These are phyloP conservation scores for Stegodyphus mimosarum DNA, from an alignment of 1,140 invertebrate genomes.

Conservation along the genomic window DNA sequence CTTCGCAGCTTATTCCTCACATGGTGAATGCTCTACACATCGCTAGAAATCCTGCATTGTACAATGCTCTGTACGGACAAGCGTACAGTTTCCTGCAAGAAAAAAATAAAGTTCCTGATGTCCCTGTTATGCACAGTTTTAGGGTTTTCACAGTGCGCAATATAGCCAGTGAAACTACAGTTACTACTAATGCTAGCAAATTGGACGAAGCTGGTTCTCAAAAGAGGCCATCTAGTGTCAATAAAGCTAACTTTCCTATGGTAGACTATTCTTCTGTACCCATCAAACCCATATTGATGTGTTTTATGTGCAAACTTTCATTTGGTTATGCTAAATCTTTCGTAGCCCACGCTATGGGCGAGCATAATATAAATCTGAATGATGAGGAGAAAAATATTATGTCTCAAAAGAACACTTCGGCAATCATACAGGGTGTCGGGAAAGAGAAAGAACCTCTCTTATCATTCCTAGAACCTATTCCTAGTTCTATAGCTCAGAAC, in stretches of 20 bases:
- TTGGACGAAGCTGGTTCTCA: conserved; percentile 42
- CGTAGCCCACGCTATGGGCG: conserved; percentile 90
- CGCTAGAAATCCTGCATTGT: conserved; percentile 77
- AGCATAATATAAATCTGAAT: conserved; percentile 88
- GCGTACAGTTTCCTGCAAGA: conserved; percentile 70
- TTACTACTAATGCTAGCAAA: conserved; percentile 36
- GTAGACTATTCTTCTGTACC: conserved; percentile 77
- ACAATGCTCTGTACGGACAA: conserved; percentile 74
- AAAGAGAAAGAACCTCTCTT: conserved; percentile 93
- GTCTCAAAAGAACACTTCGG: conserved; percentile 88
- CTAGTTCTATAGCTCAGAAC: conserved; percentile 64
- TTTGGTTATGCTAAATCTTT: conserved; percentile 97
- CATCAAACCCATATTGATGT: conserved; percentile 97
- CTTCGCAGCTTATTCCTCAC: conserved; percentile 68
- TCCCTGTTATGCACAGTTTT: conserved; percentile 93
- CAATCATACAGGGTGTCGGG: conserved; percentile 93
- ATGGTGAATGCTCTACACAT: conserved; percentile 92
- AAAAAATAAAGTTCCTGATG: conserved; percentile 77
- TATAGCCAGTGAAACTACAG: conserved; percentile 30
- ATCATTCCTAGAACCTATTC: conserved; percentile 91
- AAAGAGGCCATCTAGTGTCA: conserved; percentile 46
- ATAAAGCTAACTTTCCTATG: conserved; percentile 58
- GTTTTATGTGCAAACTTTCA: conserved; percentile 98
- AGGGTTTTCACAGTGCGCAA: conserved; percentile 83
- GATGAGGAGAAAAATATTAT: conserved; percentile 90